Base-by-base conservation (phyloP, 2,113 vertebrate genomes). In the Pogona vitticeps region DNA sequence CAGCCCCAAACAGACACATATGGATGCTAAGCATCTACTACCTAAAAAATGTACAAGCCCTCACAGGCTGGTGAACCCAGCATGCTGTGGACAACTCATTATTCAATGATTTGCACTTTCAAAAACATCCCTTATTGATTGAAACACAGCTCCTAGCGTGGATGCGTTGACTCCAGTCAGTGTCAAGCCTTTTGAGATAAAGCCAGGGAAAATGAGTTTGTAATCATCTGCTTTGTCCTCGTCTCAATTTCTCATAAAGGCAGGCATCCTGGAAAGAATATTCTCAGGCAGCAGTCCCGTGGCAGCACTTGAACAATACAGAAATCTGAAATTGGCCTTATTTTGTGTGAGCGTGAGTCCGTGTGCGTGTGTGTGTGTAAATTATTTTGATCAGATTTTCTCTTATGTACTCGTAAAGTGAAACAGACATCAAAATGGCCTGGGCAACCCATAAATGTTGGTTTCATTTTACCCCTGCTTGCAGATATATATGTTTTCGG, bases 341-440 rank as follows among this genome's bases (percentile, higher is more conserved):
- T n/a, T 89, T 68, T 86, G 38, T 14, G 72, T 92, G 20, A 65
- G 1, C 82, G 86, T 86, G 92, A 84, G 12, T 90, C 21, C 86
- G 65, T 84, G n/a, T 20, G 67, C 90, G 0, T 80, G 13, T 90
- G n/a, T 56, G 31, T 83, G 68, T 88, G 13, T 84, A 89, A 93
- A 93, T 91, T 87, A 91, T 93, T 70, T 93, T 80, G 46, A 91
- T 92, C 87, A 90, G 83, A 12, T 75, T 91, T 91, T 77, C 86
- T 88, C 92, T 91, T 85, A 86, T 3, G 14, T 76, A 86, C 20
- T 85, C 75, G 86, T 88, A 86, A 94, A 91, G 81, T 20, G 76
- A 92, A 81, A 84, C 89, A 85, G 85, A 88, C 91, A 93, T 80
- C 81, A 91, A 87, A 90, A 90, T 21, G 8, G 56, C 70, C 82